Evolutionary conservation across 2,113 vertebrate genomes (phyloP).

Genomic region (Ceyx cyanopectus): DNA sequence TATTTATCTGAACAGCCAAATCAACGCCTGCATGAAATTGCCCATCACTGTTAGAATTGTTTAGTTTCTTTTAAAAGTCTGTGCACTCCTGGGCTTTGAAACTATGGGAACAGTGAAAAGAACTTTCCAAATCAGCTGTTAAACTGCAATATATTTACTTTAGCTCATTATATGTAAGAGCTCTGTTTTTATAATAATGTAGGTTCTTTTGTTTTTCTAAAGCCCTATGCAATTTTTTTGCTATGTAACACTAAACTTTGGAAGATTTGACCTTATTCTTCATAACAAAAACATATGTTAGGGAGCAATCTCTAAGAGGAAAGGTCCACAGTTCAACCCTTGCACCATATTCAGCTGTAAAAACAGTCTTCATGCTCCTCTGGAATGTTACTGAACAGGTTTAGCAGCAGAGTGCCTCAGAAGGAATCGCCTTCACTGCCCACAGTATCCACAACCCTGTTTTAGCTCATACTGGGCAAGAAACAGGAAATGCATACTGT

Average conservation of each 20-base stretch:
- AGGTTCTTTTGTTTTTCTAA: background rate
- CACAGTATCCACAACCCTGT: background rate
- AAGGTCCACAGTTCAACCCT: background rate
- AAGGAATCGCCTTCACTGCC: background rate
- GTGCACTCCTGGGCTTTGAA: background rate
- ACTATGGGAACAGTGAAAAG: background rate
- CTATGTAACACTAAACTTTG: background rate
- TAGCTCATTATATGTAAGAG: background rate
- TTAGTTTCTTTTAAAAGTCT: background rate
- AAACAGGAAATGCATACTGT: background rate
- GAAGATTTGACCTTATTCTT: background rate
- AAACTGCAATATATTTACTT: background rate
- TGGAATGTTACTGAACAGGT: background rate
- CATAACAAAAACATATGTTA: background rate
- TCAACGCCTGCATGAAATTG: background rate
- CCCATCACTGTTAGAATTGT: fast-evolving
- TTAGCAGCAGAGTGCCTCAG: background rate
- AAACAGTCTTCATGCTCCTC: background rate
- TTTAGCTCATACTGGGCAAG: background rate
- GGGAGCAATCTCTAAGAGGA: background rate
- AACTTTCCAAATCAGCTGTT: background rate
- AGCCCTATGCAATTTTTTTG: background rate
- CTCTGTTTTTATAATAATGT: background rate
- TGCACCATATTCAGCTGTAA: background rate
- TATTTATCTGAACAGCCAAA: background rate